A percentile compares a stretch with the other conserved stretches of the same genome.
These are phyloP conservation scores for Glaucopsyche alexis DNA, from an alignment of 2,888 invertebrate species.

Conservation along the genomic window DNA sequence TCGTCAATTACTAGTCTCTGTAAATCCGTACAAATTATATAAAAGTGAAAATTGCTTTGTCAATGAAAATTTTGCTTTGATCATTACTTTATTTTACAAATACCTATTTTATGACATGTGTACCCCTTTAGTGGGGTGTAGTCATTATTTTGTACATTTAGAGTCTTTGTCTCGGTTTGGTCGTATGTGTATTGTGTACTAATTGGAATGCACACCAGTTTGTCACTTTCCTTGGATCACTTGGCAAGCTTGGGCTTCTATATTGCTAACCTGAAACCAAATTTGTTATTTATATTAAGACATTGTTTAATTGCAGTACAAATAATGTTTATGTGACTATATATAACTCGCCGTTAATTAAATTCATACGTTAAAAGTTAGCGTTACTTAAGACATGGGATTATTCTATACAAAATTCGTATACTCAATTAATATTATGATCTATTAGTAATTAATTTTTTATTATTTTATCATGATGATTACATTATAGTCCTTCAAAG, in stretches of 20 bases:
- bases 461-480: too few species aligned
- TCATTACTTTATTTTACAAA: not conserved
- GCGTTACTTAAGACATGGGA: too few species aligned
- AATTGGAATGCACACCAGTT: slow-evolving; percentile 21
- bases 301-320: not conserved
- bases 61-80: not conserved
- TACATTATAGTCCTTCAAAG: too few species aligned
- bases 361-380: too few species aligned
- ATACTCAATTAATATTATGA: too few species aligned
- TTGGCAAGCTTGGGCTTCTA: slow-evolving; percentile 26
- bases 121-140: not conserved
- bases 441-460: too few species aligned
- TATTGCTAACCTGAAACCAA: slow-evolving; percentile 13
- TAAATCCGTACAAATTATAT: not conserved
- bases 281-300: not conserved
- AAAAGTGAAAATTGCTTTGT: not conserved
- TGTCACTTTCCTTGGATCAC: slow-evolving; percentile 13
- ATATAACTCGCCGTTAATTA: too few species aligned
- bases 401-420: too few species aligned
- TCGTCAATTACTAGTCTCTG: not conserved
- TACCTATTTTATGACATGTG: not conserved
- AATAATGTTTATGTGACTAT: too few species aligned
- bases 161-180: slow-evolving; percentile 6
- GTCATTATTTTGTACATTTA: slow-evolving; percentile 12
- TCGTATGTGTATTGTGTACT: not conserved